Evolutionary conservation across 37 sponge, comb jelly and placozoan species (phyloP).

Genomic region (Ianthella basta): DNA sequence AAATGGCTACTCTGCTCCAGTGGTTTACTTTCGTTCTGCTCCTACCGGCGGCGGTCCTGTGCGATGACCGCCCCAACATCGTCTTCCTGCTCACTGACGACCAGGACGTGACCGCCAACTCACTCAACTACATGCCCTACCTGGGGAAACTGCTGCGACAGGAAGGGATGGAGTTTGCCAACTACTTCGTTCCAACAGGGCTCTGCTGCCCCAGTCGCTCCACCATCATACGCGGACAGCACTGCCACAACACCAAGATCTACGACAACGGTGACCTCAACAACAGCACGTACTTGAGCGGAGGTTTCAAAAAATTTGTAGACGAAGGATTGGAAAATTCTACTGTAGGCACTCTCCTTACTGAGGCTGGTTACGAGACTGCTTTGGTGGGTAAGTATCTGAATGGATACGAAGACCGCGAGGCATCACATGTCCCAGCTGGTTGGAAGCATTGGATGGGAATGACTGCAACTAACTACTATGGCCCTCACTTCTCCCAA

Average conservation of each 20-base stretch:
- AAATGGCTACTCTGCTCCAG: neutral
- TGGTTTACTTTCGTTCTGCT: neutral
- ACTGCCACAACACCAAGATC: constrained; percentile 78
- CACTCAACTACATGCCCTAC: constrained; percentile 73
- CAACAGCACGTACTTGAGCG: constrained; percentile 67
- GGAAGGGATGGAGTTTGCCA: constrained; percentile 61
- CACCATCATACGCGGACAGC: constrained; percentile 69
- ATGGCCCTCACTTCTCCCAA: constrained; percentile 64
- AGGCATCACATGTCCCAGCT: constrained; percentile 57
- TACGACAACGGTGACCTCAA: constrained; percentile 82
- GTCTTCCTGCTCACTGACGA: constrained; percentile 67
- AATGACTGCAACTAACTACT: constrained; percentile 71
- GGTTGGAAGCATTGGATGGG: constrained; percentile 80
- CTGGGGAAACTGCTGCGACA: constrained; percentile 53
- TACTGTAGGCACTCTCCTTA: constrained; percentile 54
- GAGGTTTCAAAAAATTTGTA: constrained; percentile 60
- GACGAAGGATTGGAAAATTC: constrained; percentile 32
- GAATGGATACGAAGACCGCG: constrained; percentile 59
- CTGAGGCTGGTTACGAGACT: constrained; percentile 72
- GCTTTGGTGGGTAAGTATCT: constrained; percentile 67
- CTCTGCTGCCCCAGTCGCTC: constrained; percentile 80
- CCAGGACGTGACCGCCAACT: constrained; percentile 76
- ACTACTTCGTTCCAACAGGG: constrained; percentile 77
- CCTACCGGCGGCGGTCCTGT: neutral
- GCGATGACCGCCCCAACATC: constrained; percentile 45